Percentiles rank a stretch among this genome's conserved stretches.
Conservation (phyloP, 2,797 vertebrate genomes). For the Oophaga sylvatica region DNA sequence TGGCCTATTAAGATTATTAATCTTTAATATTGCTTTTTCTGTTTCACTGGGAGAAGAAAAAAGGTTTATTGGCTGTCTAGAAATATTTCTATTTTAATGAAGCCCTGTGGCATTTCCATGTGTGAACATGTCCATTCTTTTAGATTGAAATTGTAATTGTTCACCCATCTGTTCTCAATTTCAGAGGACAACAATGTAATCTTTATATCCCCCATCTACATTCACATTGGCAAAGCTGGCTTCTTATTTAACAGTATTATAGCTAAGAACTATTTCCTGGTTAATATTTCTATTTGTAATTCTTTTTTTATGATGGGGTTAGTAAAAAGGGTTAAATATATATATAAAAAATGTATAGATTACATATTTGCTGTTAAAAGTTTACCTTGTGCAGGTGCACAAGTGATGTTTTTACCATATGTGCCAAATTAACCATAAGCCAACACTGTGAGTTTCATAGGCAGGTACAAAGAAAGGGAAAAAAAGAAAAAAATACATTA, state of each 20-base stretch:
- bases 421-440: background rate
- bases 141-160: constrained; percentile 41
- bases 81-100: constrained; percentile 54
- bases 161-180: constrained; percentile 57
- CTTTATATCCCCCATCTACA: constrained; percentile 42
- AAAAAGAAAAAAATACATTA: background rate
- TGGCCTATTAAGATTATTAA: constrained; percentile 25
- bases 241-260: constrained; percentile 7
- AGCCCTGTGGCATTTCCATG: constrained; percentile 55
- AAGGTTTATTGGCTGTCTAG: constrained; percentile 41
- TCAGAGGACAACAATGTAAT: constrained; percentile 54
- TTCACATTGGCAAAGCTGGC: constrained; percentile 20
- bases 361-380: background rate
- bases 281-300: background rate
- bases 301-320: background rate
- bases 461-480: background rate
- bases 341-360: background rate
- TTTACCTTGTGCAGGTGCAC: background rate
- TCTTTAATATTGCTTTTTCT: constrained; percentile 38
- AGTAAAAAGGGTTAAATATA: background rate
- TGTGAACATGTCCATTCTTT: constrained; percentile 56
- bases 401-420: background rate
- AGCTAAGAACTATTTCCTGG: background rate
- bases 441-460: background rate
- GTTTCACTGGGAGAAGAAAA: constrained; percentile 29